These are phyloP conservation scores for Poecile atricapillus DNA, from an alignment of 2,113 vertebrate species.

Conservation along the genomic window DNA sequence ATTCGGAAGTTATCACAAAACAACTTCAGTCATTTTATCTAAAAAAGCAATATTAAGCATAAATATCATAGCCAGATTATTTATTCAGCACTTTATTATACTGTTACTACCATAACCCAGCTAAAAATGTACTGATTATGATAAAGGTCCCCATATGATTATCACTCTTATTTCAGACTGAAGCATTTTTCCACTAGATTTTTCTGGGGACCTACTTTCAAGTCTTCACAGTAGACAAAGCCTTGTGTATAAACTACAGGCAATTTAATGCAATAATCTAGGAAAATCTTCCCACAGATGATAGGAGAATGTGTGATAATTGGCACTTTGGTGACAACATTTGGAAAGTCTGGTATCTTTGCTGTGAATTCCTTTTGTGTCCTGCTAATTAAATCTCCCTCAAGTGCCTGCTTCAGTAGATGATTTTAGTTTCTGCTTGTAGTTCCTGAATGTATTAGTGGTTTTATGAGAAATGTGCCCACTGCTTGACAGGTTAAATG, in stretches of 20 bases:
- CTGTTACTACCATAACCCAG: not conserved
- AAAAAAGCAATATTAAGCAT: not conserved
- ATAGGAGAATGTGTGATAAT: not conserved
- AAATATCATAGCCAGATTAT: not conserved
- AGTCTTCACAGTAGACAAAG: not conserved
- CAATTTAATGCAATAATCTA: not conserved
- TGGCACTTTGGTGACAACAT: not conserved
- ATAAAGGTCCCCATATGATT: not conserved
- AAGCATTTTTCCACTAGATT: not conserved
- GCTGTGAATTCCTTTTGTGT: not conserved
- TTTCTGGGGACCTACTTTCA: not conserved
- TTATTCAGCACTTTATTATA: not conserved
- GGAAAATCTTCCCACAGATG: not conserved
- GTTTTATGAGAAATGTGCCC: not conserved
- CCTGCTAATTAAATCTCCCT: not conserved
- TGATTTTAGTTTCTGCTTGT: not conserved
- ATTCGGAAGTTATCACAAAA: not conserved
- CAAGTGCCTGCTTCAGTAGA: not conserved
- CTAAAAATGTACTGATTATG: not conserved
- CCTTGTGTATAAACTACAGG: not conserved
- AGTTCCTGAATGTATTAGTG: not conserved
- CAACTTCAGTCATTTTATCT: not conserved
- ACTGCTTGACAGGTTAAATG: not conserved
- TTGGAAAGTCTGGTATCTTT: not conserved
- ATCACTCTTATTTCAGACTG: not conserved